Conservation (phyloP, 2,113 vertebrate species). For the Ceyx melanurus region DNA sequence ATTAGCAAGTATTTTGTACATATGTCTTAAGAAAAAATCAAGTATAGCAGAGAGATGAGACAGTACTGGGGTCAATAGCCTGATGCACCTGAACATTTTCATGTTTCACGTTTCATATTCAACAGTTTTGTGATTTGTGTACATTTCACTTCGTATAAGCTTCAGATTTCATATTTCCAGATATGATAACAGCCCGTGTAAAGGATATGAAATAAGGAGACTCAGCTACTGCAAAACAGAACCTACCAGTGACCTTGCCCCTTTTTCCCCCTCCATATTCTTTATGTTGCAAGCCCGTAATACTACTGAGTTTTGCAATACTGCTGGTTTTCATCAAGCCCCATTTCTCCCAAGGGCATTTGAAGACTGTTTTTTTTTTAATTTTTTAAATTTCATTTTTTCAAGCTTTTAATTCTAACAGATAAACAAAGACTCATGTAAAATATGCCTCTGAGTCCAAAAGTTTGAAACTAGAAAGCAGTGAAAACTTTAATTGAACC, state of each 20-base stretch:
- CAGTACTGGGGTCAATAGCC: neutral
- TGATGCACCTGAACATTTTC: neutral
- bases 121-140: neutral
- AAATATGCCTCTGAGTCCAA: neutral
- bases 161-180: neutral
- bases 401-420: neutral
- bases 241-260: neutral
- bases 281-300: neutral
- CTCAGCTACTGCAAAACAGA: neutral
- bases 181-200: fast-evolving
- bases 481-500: neutral
- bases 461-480: neutral
- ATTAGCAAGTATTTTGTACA: neutral
- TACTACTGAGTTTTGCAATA: neutral
- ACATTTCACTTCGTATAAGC: no score
- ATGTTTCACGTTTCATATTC: no score
- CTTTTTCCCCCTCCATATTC: neutral
- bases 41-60: fast-evolving
- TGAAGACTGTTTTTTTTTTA: neutral
- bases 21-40: neutral
- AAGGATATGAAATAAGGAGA: neutral
- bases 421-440: neutral
- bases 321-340: neutral
- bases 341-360: neutral
- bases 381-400: neutral